phyloP scores from a whole-genome alignment of 2,888 invertebrate genomes.

The Philopedon plagiatum region DNA sequence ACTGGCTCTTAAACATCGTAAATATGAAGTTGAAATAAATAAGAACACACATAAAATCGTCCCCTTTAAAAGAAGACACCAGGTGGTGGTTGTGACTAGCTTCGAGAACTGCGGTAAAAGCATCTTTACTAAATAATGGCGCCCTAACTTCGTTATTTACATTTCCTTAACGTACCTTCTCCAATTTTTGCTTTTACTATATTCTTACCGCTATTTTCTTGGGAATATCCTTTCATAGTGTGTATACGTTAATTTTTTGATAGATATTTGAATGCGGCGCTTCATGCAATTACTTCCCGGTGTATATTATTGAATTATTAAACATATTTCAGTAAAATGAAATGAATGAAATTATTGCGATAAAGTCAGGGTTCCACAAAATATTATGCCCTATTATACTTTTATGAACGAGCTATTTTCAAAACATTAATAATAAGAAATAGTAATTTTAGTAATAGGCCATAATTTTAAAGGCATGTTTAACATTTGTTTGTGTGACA shows the following conservation, averaged over 20 bases:
- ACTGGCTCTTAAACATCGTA: too few species aligned
- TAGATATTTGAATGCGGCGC: slow-evolving; percentile 25
- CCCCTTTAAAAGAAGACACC: slow-evolving; percentile 51
- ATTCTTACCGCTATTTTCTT: slow-evolving; percentile 18
- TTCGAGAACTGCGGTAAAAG: slow-evolving; percentile 63
- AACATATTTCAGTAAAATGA: background rate
- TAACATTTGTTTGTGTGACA: too few species aligned
- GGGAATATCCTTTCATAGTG: slow-evolving; percentile 1
- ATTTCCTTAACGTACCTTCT: slow-evolving; percentile 61
- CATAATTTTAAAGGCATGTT: too few species aligned
- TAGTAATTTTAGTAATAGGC: too few species aligned
- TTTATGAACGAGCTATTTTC: too few species aligned
- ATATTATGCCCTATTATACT: too few species aligned
- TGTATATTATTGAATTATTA: slow-evolving; percentile 18
- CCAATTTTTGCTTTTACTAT: slow-evolving; percentile 40
- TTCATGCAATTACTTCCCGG: slow-evolving; percentile 11
- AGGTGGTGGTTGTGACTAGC: slow-evolving; percentile 59
- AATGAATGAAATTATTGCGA: too few species aligned
- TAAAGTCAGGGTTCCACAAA: too few species aligned
- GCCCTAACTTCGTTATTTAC: slow-evolving; percentile 63
- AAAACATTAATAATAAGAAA: too few species aligned
- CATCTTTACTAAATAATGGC: slow-evolving; percentile 67
- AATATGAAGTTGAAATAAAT: background rate
- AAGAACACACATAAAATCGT: background rate
- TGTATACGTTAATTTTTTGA: slow-evolving; percentile 30